Conservation (phyloP, 2,113 vertebrate genomes). For the Otis tarda region DNA sequence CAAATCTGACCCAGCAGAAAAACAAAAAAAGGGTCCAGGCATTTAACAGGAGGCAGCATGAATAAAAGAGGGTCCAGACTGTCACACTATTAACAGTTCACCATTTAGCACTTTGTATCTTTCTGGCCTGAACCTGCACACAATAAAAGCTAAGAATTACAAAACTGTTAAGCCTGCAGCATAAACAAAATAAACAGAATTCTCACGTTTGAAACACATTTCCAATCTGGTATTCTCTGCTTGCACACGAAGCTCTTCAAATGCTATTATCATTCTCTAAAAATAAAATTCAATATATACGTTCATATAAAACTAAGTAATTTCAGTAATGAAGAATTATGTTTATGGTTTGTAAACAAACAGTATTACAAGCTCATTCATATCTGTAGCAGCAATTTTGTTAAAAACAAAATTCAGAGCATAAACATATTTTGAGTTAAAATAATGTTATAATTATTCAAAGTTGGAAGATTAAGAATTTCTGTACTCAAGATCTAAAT, state of each 20-base stretch:
- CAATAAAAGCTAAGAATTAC: not conserved
- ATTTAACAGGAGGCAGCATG: not conserved
- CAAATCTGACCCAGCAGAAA: not conserved
- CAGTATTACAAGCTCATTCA: not conserved
- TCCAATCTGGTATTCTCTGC: conserved; percentile 83
- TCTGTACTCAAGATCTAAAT: not conserved
- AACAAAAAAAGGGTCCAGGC: not conserved
- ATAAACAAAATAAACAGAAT: not conserved
- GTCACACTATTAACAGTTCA: not conserved
- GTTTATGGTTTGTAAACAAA: not conserved
- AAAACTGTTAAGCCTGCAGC: not conserved
- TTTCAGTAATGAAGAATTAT: not conserved
- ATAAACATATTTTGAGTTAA: not conserved
- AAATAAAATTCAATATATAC: conserved; percentile 16
- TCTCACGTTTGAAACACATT: conserved; percentile 77
- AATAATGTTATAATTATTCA: not conserved
- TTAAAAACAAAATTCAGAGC: not conserved
- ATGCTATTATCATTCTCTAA: conserved; percentile 85
- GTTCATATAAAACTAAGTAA: not conserved
- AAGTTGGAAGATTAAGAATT: not conserved
- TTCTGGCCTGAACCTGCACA: not conserved
- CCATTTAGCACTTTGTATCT: not conserved
- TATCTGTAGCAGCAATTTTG: not conserved
- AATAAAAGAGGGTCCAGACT: not conserved
- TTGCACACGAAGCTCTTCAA: conserved; percentile 84